These are phyloP conservation scores for Etheostoma cragini DNA, from an alignment of 2,113 vertebrate genomes.

Conservation along the genomic window DNA sequence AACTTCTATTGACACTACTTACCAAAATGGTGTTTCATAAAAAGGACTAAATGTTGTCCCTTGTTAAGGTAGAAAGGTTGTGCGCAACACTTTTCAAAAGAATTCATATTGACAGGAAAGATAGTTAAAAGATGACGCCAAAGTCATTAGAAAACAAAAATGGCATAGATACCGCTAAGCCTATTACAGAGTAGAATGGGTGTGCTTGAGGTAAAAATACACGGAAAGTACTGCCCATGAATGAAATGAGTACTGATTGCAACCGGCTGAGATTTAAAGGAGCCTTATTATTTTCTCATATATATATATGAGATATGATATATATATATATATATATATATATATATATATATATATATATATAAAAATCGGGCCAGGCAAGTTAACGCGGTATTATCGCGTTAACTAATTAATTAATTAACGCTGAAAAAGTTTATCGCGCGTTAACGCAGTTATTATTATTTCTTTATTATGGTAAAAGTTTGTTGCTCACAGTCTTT, in stretches of 20 bases:
- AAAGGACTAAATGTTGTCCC: constrained; percentile 2
- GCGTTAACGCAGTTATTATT: too few species aligned
- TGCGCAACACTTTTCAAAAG: neutral
- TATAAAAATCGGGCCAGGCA: too few species aligned
- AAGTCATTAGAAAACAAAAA: constrained; percentile 28
- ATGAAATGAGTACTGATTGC: constrained; percentile 51
- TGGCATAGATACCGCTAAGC: constrained; percentile 18
- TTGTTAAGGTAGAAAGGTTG: constrained; percentile 10
- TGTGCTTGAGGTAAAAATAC: constrained; percentile 34
- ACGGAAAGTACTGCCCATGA: constrained; percentile 38
- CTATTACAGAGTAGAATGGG: constrained; percentile 40
- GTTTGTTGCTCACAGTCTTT: too few species aligned
- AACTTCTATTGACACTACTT: neutral
- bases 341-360: too few species aligned
- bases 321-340: too few species aligned
- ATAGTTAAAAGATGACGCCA: constrained; percentile 11
- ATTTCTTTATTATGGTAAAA: too few species aligned
- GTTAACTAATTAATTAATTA: too few species aligned
- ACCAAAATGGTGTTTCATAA: constrained; percentile 1
- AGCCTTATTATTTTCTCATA: constrained; percentile 57
- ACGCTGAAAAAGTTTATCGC: too few species aligned
- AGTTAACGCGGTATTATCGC: too few species aligned
- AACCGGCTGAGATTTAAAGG: constrained; percentile 65
- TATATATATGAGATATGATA: too few species aligned
- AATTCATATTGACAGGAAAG: constrained; percentile 2